Conservation (phyloP, 2,797 vertebrate genomes). For the Vespertilio murinus region DNA sequence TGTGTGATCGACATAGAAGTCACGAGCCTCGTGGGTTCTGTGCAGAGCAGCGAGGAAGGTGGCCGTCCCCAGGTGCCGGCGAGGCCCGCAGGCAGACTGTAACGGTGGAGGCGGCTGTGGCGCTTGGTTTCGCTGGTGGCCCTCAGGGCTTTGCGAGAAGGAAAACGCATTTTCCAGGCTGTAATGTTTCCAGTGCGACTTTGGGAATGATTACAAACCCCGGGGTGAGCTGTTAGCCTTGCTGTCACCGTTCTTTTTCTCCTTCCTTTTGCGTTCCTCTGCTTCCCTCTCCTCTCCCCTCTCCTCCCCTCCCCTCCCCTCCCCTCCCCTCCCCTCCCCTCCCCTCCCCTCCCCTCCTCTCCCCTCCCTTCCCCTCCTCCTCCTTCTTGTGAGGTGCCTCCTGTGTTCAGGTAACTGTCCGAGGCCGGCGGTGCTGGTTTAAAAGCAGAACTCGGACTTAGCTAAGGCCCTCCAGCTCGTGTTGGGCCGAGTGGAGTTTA, state of each 20-base stretch:
- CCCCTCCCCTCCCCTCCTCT: too few relatives aligned
- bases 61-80: neutral
- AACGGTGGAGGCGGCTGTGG: neutral
- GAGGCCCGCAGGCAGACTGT: neutral
- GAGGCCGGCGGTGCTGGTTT: neutral
- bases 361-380: too few relatives aligned
- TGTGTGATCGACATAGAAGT: slow-evolving; percentile 6
- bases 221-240: neutral
- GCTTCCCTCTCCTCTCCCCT: too few relatives aligned
- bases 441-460: slow-evolving; percentile 40
- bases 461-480: neutral
- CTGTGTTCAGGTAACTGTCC: neutral
- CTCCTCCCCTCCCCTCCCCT: too few relatives aligned
- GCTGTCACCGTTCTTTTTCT: neutral
- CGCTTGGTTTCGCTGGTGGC: neutral
- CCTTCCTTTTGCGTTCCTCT: neutral
- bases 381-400: neutral
- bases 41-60: too few relatives aligned
- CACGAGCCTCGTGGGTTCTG: neutral
- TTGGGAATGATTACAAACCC: slow-evolving; percentile 46
- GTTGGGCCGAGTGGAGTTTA: slow-evolving; percentile 44
- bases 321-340: too few relatives aligned
- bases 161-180: neutral
- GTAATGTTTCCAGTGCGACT: neutral
- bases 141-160: slow-evolving; percentile 16